Conservation (phyloP, 2,113 vertebrate genomes). For the Lates calcarifer region DNA sequence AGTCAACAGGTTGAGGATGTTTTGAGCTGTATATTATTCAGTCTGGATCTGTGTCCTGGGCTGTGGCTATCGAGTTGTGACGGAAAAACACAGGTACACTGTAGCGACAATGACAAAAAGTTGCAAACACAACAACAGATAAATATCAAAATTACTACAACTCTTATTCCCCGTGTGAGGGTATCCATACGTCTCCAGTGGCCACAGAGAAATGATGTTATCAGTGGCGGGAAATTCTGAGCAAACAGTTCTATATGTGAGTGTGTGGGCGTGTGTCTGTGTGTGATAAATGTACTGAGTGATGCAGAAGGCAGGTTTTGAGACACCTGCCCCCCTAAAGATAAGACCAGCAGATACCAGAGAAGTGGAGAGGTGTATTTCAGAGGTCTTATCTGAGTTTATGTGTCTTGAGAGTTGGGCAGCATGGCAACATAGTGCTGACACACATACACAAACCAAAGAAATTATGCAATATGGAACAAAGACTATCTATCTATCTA, state of each 20-base stretch:
- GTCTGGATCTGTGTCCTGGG: neutral
- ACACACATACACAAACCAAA: constrained; percentile 13
- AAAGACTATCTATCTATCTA: constrained; percentile 11
- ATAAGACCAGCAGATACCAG: constrained; percentile 68
- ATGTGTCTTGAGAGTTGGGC: constrained; percentile 31
- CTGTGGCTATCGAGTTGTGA: neutral
- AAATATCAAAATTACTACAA: neutral
- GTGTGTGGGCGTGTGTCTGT: neutral
- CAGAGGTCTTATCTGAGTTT: constrained; percentile 52
- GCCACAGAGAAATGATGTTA: constrained; percentile 35
- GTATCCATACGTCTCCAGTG: constrained; percentile 4
- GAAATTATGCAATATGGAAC: constrained; percentile 2
- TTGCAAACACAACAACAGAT: neutral
- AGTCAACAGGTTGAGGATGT: neutral
- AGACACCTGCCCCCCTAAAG: constrained; percentile 74
- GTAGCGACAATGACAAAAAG: neutral
- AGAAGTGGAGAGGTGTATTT: constrained; percentile 46
- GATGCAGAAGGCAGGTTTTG: constrained; percentile 50
- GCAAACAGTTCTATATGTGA: constrained; percentile 54
- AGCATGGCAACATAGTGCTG: neutral
- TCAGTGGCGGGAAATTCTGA: constrained; percentile 58
- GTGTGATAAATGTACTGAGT: constrained; percentile 40
- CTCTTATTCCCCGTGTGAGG: neutral
- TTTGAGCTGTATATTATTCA: neutral
- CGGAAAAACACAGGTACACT: neutral